These are phyloP conservation scores for Candoia aspera DNA, from an alignment of 2,113 vertebrate species.

Conservation along the genomic window DNA sequence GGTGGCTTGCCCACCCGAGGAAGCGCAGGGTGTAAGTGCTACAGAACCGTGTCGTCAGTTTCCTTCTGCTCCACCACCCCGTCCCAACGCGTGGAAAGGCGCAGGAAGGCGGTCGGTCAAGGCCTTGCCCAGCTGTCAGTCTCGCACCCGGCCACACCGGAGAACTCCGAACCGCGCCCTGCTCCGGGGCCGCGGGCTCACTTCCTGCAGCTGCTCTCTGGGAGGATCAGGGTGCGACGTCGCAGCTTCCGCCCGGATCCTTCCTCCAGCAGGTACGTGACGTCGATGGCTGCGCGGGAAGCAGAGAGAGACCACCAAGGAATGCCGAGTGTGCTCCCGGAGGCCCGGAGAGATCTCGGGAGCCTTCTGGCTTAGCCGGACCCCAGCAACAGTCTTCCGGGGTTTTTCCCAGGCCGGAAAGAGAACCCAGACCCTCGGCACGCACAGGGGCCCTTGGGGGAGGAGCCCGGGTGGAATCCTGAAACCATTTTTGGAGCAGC, in stretches of 20 bases:
- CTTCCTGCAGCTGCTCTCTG: slow-evolving; percentile 89
- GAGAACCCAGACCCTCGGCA: too few relatives aligned
- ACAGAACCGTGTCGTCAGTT: slow-evolving; percentile 61
- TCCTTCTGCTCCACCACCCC: slow-evolving; percentile 48
- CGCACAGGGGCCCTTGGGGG: too few relatives aligned
- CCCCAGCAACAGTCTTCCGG: too few relatives aligned
- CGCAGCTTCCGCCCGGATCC: slow-evolving; percentile 90
- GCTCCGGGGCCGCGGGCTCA: slow-evolving; percentile 63
- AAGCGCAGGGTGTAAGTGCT: slow-evolving; percentile 58
- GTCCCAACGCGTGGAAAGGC: neutral
- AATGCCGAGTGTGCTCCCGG: too few relatives aligned
- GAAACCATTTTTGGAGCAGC: neutral
- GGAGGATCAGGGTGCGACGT: slow-evolving; percentile 86
- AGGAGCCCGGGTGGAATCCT: neutral
- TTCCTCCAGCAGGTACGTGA: slow-evolving; percentile 95
- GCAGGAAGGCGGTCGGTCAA: slow-evolving; percentile 33
- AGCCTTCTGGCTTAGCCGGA: too few relatives aligned
- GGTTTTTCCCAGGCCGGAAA: too few relatives aligned
- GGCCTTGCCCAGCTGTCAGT: slow-evolving; percentile 49
- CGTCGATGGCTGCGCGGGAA: slow-evolving; percentile 87
- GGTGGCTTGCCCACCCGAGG: slow-evolving; percentile 23
- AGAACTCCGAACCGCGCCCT: slow-evolving; percentile 37
- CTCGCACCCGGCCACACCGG: slow-evolving; percentile 33
- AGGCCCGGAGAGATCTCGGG: too few relatives aligned
- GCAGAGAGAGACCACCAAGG: neutral